Evolutionary conservation across 2,888 invertebrate genomes (phyloP), one percentile per base, ranked within the genome.

Genomic region (Marasmarcha lunaedactyla): DNA sequence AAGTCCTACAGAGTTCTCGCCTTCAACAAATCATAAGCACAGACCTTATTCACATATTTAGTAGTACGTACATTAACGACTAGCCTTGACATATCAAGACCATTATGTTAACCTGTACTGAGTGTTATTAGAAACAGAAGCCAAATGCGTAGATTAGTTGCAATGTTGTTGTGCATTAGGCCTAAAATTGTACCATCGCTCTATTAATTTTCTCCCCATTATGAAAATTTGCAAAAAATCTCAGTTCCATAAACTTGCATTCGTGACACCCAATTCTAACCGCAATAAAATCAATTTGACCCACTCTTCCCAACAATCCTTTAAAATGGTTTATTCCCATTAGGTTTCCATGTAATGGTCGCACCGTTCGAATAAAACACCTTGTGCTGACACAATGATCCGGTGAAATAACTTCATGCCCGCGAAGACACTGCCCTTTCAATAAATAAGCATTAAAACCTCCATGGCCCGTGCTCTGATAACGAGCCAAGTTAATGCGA

Each of bases 401-500:
- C 72, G 58, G 45, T 57, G 50, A 57, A 63, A 67, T 76, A 73
- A 71, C 69, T 73, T 63, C 49, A 47, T 52, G 48, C 49, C 50
- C 55, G 47, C 52, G 55, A 60, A 65, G 70, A 67, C 63, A 59
- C 54, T 56, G 60, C 57, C 64, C 65, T 71, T 69, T 71, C 77
- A 64, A 78, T 81, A 81, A 81, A 81, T 81, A 81, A 77, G 76
- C 76, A 77, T 81, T 81, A 74, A 70, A 71, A 66, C 59, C 51
- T 56, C 57, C 60, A 53, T 47, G 51, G 20, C 7, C 20, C 4
- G 20, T 20, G 46, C 44, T 48, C 56, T 61, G 70, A 71, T 70
- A 71, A 71, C 64, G 63, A 64, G 59, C 41, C 45, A 47, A 43
- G 54, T 59, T 61, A 63, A 62, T 60, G 57, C 51, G 47, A 54